Evolutionary conservation across 2,113 vertebrate species (phyloP), one percentile per base, ranked within the genome.

Genomic region (Lepus americanus): DNA sequence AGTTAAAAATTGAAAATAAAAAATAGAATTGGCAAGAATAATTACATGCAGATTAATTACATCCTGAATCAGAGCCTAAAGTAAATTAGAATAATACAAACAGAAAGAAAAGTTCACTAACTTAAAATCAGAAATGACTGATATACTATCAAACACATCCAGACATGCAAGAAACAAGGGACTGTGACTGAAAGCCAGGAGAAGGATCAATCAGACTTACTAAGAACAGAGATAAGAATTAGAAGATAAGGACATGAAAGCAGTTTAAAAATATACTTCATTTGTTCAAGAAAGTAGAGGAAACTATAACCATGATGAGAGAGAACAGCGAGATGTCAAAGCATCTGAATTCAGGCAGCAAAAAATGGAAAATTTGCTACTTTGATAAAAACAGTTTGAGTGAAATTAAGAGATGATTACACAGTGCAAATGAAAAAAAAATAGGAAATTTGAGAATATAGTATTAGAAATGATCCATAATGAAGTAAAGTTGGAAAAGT

Each of bases 111-210:
- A 27, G 0, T 6, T 23, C 39, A 59, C 33, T 49, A 72, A 33
- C 23, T 59, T 85, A 44, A 92, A 89, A 86, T 89, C 81, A 1
- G 16, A 81, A 89, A 66, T 84, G 67, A 51, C 63, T 73, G 13
- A 77, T 86, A 59, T 17, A 5, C 9, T 55, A 19, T 14, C 9
- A 59, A 77, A 61, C 13, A 63, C 87, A 84, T 83, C 25, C 19
- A 95, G n/a, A 31, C 16, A 53, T 67, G 13, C 13, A 61, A 59
- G 39, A 87, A 92, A 31, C 9, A 72, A 51, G 55, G 69, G 64
- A 92, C 74, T 36, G 27, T 49, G 81, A 1, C 49, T 81, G 5
- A 29, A 63, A 80, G 44, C 1, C 9, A 64, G 27, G 20, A 67
- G 31, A 72, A 93, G 87, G 20, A 85, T 63, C 5, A 91, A 7